These are phyloP conservation scores for Chrysochloris asiatica DNA, from an alignment of 2,113 vertebrate genomes.

Conservation along the genomic window DNA sequence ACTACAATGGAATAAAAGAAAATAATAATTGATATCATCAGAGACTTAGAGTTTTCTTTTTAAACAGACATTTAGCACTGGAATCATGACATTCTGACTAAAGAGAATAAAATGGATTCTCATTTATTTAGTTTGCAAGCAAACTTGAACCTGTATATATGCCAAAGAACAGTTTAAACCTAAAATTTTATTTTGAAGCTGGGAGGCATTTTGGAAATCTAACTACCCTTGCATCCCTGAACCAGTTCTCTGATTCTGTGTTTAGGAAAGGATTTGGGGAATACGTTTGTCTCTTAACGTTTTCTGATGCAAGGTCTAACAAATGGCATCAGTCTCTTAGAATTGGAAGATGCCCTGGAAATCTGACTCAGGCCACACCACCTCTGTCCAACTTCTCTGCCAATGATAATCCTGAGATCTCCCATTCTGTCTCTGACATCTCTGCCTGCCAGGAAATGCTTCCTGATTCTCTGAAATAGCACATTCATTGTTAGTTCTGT, in stretches of 20 bases:
- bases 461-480: neutral
- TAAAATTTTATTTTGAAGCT: slow-evolving; percentile 7
- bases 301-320: neutral
- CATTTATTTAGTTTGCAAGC: slow-evolving; percentile 24
- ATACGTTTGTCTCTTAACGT: neutral
- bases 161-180: neutral
- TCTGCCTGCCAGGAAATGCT: neutral
- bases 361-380: neutral
- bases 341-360: neutral
- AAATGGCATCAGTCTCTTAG: neutral
- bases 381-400: neutral
- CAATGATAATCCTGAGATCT: neutral
- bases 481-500: neutral
- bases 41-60: neutral
- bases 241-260: neutral
- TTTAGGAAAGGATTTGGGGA: neutral
- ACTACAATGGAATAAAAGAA: neutral
- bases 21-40: neutral
- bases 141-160: neutral
- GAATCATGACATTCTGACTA: neutral
- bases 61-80: neutral
- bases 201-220: neutral
- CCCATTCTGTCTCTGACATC: neutral
- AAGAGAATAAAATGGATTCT: neutral
- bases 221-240: neutral